Percentiles rank a stretch among this genome's conserved stretches.
Conservation (phyloP, 64 coral and sea anemone genomes). For the Dendronephthya gigantea region DNA sequence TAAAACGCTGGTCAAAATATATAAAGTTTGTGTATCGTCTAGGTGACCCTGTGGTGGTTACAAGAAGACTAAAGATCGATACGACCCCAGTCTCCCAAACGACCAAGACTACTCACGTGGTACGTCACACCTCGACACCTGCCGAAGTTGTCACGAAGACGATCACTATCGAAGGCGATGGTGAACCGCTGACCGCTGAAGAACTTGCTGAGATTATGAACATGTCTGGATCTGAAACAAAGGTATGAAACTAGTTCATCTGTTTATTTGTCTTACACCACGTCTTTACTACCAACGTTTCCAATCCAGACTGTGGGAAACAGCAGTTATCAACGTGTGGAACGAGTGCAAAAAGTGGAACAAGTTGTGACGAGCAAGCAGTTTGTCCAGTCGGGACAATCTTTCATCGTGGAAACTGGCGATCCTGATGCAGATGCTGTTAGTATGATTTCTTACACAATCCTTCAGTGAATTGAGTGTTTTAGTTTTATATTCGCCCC, state of each 20-base stretch:
- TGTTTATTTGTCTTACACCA: too few relatives aligned
- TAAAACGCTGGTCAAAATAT: background rate
- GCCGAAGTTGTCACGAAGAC: slow-evolving; percentile 96
- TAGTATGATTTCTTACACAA: background rate
- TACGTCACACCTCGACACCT: slow-evolving; percentile 74
- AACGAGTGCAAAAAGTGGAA: background rate
- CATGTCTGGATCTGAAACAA: slow-evolving; percentile 1
- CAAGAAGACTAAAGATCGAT: slow-evolving; percentile 79
- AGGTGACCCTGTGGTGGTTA: slow-evolving; percentile 33
- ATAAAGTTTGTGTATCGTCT: background rate
- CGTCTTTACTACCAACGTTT: too few relatives aligned
- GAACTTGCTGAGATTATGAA: slow-evolving; percentile 84
- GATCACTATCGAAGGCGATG: slow-evolving; percentile 96
- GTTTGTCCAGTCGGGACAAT: background rate
- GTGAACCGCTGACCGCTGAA: slow-evolving; percentile 70
- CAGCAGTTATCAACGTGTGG: background rate
- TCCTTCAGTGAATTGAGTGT: background rate
- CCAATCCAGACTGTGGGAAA: background rate
- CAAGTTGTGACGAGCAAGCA: background rate
- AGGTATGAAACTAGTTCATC: background rate
- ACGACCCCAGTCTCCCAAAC: slow-evolving; percentile 37
- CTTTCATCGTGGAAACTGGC: background rate
- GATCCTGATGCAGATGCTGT: background rate
- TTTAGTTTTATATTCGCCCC: background rate
- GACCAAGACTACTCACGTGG: slow-evolving; percentile 44